Evolutionary conservation across 2,113 vertebrate species (phyloP).

Genomic region (Corapipo altera): DNA sequence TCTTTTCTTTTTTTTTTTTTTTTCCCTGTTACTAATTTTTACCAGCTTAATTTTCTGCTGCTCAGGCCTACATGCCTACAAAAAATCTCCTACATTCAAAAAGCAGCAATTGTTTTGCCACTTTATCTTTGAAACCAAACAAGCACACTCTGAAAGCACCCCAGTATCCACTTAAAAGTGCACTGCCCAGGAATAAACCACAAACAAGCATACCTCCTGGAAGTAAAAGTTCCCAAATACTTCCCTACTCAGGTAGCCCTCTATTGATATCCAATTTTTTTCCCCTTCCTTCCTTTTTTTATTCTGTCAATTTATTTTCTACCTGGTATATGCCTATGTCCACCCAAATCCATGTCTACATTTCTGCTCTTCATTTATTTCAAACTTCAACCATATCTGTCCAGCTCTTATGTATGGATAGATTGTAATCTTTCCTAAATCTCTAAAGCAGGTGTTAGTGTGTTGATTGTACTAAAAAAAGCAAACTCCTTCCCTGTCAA

Average conservation of each 20-base stretch:
- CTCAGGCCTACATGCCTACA: background rate
- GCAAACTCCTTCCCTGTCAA: background rate
- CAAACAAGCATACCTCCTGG: rapidly evolving
- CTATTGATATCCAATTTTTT: background rate
- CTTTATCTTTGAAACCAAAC: background rate
- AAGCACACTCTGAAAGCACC: background rate
- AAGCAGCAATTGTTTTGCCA: background rate
- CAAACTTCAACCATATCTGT: rapidly evolving
- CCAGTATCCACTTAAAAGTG: background rate
- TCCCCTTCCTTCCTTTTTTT: background rate
- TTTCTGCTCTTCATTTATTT: background rate
- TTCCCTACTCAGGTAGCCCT: background rate
- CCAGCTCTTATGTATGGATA: rapidly evolving
- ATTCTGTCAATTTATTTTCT: background rate
- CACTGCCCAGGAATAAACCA: background rate
- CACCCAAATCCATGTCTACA: background rate
- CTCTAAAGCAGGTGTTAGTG: constrained; percentile 3
- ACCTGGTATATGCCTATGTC: background rate
- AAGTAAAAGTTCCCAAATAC: background rate
- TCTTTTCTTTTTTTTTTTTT: background rate
- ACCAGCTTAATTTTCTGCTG: background rate
- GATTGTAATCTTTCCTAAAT: background rate
- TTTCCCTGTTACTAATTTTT: background rate
- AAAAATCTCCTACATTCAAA: background rate
- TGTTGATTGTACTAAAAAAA: constrained; percentile 17